Evolutionary conservation across 2,113 vertebrate species (phyloP), one percentile per base, ranked within the genome.

Genomic region (Nyctibius bracteatus): DNA sequence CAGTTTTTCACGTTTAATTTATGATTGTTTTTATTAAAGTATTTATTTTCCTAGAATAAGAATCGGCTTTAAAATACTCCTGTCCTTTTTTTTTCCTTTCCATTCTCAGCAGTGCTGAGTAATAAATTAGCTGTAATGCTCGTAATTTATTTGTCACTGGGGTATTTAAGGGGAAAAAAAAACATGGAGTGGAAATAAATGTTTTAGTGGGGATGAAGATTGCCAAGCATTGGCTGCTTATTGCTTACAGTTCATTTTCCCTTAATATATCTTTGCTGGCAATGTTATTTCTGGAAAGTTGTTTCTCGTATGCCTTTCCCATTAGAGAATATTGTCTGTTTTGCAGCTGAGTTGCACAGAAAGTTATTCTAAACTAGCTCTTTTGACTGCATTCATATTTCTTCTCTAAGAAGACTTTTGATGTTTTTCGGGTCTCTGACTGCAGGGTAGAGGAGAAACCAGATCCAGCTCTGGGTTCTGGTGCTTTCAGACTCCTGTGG

Each of bases 241-340:
- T 93, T 94, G 90, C 94, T 96, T 94, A 97, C 86, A 27, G 8
- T 94, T 96, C 88, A 74, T 96, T 96, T 95, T 96, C 68, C 83
- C 90, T 92, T 94, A 93, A 96, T 96, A 89, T 93, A 96, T 96
- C 96, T 96, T 93, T 81, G 86, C 95, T 95, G 88, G 83, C 96
- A 89, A 46, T 88, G 94, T 94, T 94, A 95, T 97, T 97, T 97
- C 91, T 94, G 96, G 90, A 95, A 97, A 94, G 94, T 92, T 81
- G 72, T 93, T 96, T 96, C 89, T 87, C 47, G 30, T 72, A 44
- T 47, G 90, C 43, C 43, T 91, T 95, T 93, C 94, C 72, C 94
- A 96, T 97, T 97, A 96, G 95, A 94, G 95, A 96, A 87, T 78
- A 88, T 96, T 97, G 94, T 96, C 86, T 90, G 66, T 66, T 91